Conservation (phyloP, 2,113 vertebrate species). For the Puntigrus tetrazona region DNA sequence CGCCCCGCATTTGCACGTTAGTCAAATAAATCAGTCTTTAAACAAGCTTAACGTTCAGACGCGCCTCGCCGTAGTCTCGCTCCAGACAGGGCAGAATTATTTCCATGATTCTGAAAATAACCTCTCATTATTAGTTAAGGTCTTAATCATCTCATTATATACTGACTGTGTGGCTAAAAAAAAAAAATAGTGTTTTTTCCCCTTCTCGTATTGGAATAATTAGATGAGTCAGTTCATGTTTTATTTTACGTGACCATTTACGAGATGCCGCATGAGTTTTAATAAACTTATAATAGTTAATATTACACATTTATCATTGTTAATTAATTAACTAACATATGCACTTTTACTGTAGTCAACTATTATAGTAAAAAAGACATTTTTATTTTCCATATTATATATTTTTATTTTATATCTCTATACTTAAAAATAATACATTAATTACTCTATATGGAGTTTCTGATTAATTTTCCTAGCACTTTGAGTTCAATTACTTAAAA, state of each 20-base stretch:
- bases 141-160: slow-evolving; percentile 50
- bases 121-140: slow-evolving; percentile 45
- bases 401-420: too few relatives aligned
- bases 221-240: slow-evolving; percentile 34
- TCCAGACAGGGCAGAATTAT: slow-evolving; percentile 40
- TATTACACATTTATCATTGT: neutral
- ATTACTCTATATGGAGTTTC: neutral
- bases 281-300: slow-evolving; percentile 26
- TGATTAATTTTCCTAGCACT: neutral
- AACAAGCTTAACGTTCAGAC: slow-evolving; percentile 30
- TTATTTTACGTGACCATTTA: slow-evolving; percentile 46
- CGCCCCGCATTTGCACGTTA: slow-evolving; percentile 39
- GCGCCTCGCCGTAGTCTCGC: neutral
- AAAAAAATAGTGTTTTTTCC: neutral
- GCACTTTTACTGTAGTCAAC: neutral
- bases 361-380: neutral
- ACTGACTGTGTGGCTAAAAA: slow-evolving; percentile 28
- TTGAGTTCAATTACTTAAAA: neutral
- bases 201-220: slow-evolving; percentile 36
- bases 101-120: slow-evolving; percentile 44
- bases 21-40: slow-evolving; percentile 43
- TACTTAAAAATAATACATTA: neutral
- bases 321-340: neutral
- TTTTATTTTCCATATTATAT: too few relatives aligned
- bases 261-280: slow-evolving; percentile 29